Evolutionary conservation across 2,113 vertebrate genomes (phyloP), one percentile per base, ranked within the genome.

Genomic region (Eclectus roratus): DNA sequence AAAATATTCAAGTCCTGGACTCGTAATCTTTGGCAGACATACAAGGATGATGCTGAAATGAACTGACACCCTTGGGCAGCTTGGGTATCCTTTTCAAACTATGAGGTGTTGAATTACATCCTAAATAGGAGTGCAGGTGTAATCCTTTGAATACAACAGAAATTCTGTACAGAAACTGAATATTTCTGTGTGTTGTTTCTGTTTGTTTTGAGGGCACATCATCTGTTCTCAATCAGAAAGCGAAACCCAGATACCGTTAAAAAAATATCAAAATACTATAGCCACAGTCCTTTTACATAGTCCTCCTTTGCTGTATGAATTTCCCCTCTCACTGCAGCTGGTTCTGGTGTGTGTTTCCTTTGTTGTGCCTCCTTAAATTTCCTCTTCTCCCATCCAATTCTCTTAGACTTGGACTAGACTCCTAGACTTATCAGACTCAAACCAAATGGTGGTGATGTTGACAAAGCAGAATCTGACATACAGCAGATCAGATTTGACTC

Each of bases 341-440:
- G 0, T 64, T 82, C 24, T 76, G 6, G n/a, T 0, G 0, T 5
- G 6, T 50, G 13, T 35, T 89, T 16, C 17, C 17, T 58, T 79
- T 76, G 60, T 43, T 66, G 3, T 69, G 5, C 5, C 10, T 65
- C 12, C 33, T 88, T 72, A 63, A 52, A 73, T 85, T 29, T 89
- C 37, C 41, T 31, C 3, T 76, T 79, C 16, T 74, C 39, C 15
- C 3, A 12, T 55, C 27, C 37, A 85, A 8, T 72, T 83, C 7
- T 50, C 5, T 1, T 6, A 33, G 27, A 52, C 6, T 72, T 82
- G 37, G 37, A 37, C 37, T 37, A 37, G 37, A 37, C 7, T 50
- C 5, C 2, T 6, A 33, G 27, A 52, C 6, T 72, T 82, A 33
- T 18, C 49, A 90, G 44, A 52, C 35, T 80, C 24, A 56, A 56